Conservation (phyloP, 2,888 invertebrate species). For the Holacanthella duospinosa region DNA sequence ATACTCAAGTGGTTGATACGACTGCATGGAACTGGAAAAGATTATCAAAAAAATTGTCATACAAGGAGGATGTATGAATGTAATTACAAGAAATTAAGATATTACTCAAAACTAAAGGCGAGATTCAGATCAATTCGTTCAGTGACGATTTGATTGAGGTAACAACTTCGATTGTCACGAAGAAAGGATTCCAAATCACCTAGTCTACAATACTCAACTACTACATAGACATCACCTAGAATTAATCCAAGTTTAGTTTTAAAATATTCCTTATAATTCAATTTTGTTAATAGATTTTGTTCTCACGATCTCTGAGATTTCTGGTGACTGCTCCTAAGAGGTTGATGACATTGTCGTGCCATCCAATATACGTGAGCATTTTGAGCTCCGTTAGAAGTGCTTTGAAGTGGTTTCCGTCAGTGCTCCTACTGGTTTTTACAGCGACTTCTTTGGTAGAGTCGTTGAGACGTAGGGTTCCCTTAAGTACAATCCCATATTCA, state of each 20-base stretch:
- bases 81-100: not conserved
- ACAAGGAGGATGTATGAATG: not conserved
- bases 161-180: not conserved
- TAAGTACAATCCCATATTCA: conserved; percentile 11
- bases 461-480: conserved; percentile 1
- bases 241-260: not conserved
- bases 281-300: not conserved
- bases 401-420: conserved; percentile 12
- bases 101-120: not conserved
- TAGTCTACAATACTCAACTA: conserved; percentile 8
- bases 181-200: conserved; percentile 10
- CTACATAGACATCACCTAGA: conserved; percentile 10
- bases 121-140: conserved; percentile 2
- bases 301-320: conserved; percentile 9
- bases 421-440: conserved; percentile 10
- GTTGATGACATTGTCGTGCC: conserved; percentile 10
- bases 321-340: conserved; percentile 11
- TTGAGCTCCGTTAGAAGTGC: conserved; percentile 14
- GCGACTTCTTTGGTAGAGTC: conserved; percentile 2
- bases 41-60: not conserved
- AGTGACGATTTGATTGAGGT: not conserved
- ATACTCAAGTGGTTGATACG: not conserved
- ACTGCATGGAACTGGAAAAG: not conserved
- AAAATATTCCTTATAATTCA: not conserved
- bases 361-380: conserved; percentile 13